Conservation (phyloP, 2,113 vertebrate species). For the Oreochromis aureus region DNA sequence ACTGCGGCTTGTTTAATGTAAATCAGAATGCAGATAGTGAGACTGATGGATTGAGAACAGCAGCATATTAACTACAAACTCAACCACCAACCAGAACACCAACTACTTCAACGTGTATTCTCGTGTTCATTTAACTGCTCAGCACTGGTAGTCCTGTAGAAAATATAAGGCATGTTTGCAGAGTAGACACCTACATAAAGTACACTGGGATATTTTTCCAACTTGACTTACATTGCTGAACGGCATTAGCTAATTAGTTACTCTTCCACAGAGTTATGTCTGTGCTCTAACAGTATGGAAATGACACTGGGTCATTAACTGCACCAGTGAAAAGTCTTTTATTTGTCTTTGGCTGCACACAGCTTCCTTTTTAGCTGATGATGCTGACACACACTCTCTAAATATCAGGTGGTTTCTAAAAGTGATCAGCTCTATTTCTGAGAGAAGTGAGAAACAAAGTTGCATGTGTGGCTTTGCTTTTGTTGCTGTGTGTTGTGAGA, state of each 20-base stretch:
- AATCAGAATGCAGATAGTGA: background rate
- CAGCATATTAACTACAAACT: background rate
- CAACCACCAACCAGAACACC: background rate
- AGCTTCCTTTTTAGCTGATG: background rate
- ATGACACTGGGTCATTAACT: background rate
- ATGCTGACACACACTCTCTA: background rate
- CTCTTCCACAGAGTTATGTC: background rate
- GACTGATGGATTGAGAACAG: background rate
- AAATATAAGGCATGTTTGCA: background rate
- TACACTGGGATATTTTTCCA: background rate
- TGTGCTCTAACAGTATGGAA: background rate
- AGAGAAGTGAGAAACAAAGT: background rate
- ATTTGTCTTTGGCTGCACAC: background rate
- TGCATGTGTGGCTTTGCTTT: background rate
- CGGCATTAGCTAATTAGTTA: background rate
- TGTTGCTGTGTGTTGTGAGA: background rate
- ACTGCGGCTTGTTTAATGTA: background rate
- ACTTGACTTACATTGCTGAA: fast-evolving
- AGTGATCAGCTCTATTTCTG: fast-evolving
- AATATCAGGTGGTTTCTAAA: background rate
- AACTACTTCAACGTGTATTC: background rate
- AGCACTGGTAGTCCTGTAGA: background rate
- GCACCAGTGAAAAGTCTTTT: background rate
- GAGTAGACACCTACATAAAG: fast-evolving
- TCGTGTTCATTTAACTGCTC: background rate